Conservation (phyloP, 2,797 vertebrate genomes). For the Knipowitschia caucasica region DNA sequence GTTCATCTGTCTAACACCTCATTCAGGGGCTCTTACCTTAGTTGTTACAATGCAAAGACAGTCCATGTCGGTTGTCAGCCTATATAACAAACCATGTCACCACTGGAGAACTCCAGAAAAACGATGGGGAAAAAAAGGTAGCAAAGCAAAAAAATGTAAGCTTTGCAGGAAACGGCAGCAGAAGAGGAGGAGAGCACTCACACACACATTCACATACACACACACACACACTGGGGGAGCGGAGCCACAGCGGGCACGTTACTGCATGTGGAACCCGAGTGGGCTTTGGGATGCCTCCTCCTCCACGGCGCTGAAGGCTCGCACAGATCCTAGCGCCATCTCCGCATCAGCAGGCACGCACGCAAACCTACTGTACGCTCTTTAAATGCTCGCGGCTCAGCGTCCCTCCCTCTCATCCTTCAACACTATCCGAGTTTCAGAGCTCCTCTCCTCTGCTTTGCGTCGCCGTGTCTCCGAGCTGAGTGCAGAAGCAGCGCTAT, state of each 20-base stretch:
- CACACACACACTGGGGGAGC: slow-evolving; percentile 51
- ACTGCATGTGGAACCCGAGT: slow-evolving; percentile 80
- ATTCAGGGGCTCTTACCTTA: slow-evolving; percentile 83
- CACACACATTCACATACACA: slow-evolving; percentile 20
- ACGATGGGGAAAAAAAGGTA: slow-evolving; percentile 62
- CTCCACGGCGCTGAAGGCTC: slow-evolving; percentile 80
- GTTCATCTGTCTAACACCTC: slow-evolving; percentile 36
- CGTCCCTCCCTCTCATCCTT: slow-evolving; percentile 40
- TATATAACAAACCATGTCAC: slow-evolving; percentile 77
- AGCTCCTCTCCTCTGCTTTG: slow-evolving; percentile 28
- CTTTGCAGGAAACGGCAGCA: slow-evolving; percentile 24
- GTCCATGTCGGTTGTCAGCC: slow-evolving; percentile 86
- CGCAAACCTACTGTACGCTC: slow-evolving; percentile 73
- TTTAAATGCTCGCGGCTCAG: slow-evolving; percentile 58
- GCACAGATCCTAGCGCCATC: slow-evolving; percentile 79
- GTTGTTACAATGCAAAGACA: slow-evolving; percentile 98
- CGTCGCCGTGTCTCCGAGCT: slow-evolving; percentile 17
- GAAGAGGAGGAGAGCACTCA: slow-evolving; percentile 28
- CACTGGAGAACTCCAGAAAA: slow-evolving; percentile 36
- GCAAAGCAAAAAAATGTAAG: slow-evolving; percentile 26
- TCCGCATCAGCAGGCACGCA: slow-evolving; percentile 60
- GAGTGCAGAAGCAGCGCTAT: slow-evolving; percentile 36
- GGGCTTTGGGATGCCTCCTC: slow-evolving; percentile 82
- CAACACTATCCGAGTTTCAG: slow-evolving; percentile 30
- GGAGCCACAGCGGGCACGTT: slow-evolving; percentile 76